Evolutionary conservation across 2,113 vertebrate species (phyloP), one percentile per base, ranked within the genome.

Genomic region (Nycticorax nycticorax): DNA sequence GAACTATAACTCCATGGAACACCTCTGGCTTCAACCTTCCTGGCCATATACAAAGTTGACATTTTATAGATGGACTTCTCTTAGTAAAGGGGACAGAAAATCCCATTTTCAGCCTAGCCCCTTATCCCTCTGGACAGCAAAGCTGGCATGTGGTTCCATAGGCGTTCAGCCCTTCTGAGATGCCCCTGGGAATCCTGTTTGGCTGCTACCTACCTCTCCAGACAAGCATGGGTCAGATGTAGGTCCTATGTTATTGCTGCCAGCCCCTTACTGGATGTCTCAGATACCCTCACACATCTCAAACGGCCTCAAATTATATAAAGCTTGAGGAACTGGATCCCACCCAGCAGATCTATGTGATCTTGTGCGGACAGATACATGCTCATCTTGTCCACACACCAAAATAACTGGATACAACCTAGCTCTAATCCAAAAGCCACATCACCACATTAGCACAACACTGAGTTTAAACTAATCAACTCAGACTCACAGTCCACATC

Each of bases 351-450:
- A 39, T 79, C 43, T 43, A n/a, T n/a, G 48, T 63, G 64, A 81
- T 72, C 75, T 85, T 75, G 18, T 79, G 62, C 62, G 86, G 73
- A 24, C 28, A 94, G 39, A 85, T 20, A 26, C 4, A 52, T 9
- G 3, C 28, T 66, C 64, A 68, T 16, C 19, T 52, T 60, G 53
- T 60, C 53, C 57, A 53, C 48, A 45, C 43, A 32, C 24, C 27
- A 47, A 68, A 87, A 43, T 30, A 75, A 85, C 55, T 56, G 62
- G 56, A 87, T 35, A 21, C 6, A 3, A 68, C 39, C 53, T 68
- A 82, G 19, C 13, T 84, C 45, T 62, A 60, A 78, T 89, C 77
- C 91, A 92, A 95, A 89, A 92, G 73, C 80, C 69, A 92, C 86
- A 3, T 85, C 89, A 89, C 39, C 56, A 30, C 45, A 56, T 32